Percentiles rank a stretch among this genome's conserved stretches.
Conservation (phyloP, 2,113 vertebrate species). For the Miniopterus natalensis region DNA sequence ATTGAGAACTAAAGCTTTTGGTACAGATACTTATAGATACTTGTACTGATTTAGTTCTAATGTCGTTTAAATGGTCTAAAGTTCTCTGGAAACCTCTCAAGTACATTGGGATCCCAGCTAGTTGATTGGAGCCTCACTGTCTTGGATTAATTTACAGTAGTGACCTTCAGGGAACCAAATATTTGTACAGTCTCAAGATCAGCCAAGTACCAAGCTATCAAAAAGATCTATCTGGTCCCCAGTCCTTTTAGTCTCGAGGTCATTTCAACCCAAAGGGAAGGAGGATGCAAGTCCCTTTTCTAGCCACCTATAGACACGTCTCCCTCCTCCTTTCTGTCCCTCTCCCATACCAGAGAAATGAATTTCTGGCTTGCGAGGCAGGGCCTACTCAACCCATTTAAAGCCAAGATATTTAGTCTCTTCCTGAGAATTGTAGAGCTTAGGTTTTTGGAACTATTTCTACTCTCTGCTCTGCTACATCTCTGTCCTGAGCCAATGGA, state of each 20-base stretch:
- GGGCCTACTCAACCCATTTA: not conserved
- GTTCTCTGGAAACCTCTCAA: slow-evolving; percentile 47
- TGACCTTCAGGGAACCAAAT: slow-evolving; percentile 19
- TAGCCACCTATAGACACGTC: not conserved
- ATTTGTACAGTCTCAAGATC: slow-evolving; percentile 22
- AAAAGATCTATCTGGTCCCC: not conserved
- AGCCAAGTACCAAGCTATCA: not conserved
- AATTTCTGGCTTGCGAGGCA: not conserved
- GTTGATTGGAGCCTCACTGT: slow-evolving; percentile 2
- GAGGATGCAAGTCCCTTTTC: not conserved
- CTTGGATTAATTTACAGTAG: not conserved
- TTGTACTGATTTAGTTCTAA: not conserved
- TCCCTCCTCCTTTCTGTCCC: not conserved
- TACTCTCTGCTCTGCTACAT: not conserved
- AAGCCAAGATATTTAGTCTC: not conserved
- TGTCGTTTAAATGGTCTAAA: not conserved
- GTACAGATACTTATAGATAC: not conserved
- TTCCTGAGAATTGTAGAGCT: not conserved
- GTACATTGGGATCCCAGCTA: not conserved
- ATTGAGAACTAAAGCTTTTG: not conserved
- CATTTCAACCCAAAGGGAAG: not conserved
- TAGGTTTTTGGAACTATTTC: not conserved
- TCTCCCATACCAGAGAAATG: not conserved
- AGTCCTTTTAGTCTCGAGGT: not conserved
- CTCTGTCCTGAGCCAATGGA: not conserved